These are phyloP conservation scores for Luffia ferchaultella DNA, from an alignment of 2,888 invertebrate genomes.

Conservation along the genomic window DNA sequence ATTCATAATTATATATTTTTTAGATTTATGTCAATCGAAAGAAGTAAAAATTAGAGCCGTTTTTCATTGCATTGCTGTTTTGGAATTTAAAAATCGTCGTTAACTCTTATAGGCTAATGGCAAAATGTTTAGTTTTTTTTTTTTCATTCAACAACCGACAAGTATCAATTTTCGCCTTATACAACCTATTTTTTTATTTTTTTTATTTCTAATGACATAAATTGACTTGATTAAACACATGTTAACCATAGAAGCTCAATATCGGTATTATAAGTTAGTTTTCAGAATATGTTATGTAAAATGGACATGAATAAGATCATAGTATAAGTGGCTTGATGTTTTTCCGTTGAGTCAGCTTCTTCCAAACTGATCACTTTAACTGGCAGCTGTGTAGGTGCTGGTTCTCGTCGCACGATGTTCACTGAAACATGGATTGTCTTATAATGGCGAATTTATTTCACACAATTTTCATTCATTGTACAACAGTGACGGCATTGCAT, in stretches of 20 bases:
- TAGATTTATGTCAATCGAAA: too few species aligned
- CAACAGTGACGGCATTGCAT: too few species aligned
- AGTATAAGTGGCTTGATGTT: conserved; percentile 15
- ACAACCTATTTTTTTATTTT: neutral
- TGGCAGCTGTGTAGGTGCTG: conserved; percentile 49
- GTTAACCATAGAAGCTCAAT: conserved; percentile 5
- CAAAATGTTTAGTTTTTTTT: too few species aligned
- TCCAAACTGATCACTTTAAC: conserved; percentile 48
- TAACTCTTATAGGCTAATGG: neutral
- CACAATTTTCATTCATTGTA: too few species aligned
- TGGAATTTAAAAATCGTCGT: too few species aligned
- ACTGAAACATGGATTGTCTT: conserved; percentile 31
- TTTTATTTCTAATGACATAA: neutral
- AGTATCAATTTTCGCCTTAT: neutral
- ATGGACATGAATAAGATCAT: conserved; percentile 22
- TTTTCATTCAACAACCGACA: neutral
- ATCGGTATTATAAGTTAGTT: conserved; percentile 1
- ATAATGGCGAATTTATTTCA: too few species aligned
- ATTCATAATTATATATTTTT: too few species aligned
- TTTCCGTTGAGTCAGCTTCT: conserved; percentile 4
- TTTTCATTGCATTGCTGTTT: too few species aligned
- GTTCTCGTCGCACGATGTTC: conserved; percentile 49
- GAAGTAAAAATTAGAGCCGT: too few species aligned
- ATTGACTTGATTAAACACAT: neutral
- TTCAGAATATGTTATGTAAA: conserved; percentile 4